phyloP scores from a whole-genome alignment of 2,113 vertebrate species.

The Cyanoderma ruficeps region DNA sequence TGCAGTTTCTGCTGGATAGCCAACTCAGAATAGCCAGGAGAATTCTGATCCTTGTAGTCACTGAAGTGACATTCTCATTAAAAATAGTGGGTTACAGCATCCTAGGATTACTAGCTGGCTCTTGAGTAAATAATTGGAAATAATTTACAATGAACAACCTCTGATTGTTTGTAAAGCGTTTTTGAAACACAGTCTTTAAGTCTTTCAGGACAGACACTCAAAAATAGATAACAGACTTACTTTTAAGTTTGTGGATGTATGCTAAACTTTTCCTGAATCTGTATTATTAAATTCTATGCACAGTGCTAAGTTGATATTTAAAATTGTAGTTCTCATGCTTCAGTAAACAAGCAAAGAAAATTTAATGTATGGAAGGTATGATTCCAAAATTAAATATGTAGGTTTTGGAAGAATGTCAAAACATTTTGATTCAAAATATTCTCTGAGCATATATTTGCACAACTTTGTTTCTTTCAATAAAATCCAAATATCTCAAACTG shows the following conservation, averaged over 20 bases:
- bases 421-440: background rate
- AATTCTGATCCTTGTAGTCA: background rate
- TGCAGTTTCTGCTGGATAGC: background rate
- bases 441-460: conserved; percentile 36
- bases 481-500: background rate
- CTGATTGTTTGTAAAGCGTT: conserved; percentile 13
- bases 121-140: background rate
- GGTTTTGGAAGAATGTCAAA: conserved; percentile 21
- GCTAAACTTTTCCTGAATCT: background rate
- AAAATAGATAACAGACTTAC: background rate
- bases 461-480: background rate
- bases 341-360: conserved; percentile 45
- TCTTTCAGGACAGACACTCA: conserved; percentile 1
- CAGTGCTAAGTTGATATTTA: conserved; percentile 42
- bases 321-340: conserved; percentile 37
- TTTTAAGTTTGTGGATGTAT: background rate
- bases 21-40: background rate
- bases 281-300: conserved; percentile 33
- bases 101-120: background rate
- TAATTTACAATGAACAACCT: background rate
- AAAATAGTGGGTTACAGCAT: background rate
- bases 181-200: conserved; percentile 10
- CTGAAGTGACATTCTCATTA: background rate
- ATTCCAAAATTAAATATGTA: conserved; percentile 55
- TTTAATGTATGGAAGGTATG: background rate